Evolutionary conservation across 2,113 vertebrate genomes (phyloP).

Genomic region (Sebastes schlegelii): DNA sequence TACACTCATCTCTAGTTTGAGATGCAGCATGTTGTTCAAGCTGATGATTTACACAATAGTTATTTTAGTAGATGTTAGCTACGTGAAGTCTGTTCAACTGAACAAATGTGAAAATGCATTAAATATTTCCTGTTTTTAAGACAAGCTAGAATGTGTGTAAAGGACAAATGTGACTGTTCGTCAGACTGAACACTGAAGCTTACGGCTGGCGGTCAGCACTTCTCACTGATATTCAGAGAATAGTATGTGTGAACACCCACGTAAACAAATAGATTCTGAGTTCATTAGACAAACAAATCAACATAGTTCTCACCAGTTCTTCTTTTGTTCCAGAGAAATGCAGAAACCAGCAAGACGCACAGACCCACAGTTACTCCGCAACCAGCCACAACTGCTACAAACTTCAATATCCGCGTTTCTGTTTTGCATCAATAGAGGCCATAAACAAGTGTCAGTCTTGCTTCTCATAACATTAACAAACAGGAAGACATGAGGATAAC

Average conservation of each 20-base stretch:
- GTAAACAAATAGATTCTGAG: neutral
- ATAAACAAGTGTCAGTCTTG: constrained; percentile 6
- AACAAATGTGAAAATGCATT: neutral
- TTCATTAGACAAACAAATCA: neutral
- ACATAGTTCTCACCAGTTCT: constrained; percentile 7
- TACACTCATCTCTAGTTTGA: neutral
- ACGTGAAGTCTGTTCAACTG: neutral
- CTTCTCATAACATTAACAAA: neutral
- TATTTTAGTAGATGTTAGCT: neutral
- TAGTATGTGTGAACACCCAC: neutral
- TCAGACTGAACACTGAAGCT: neutral
- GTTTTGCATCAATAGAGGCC: neutral
- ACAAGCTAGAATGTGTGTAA: neutral
- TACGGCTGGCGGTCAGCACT: neutral
- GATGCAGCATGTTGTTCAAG: neutral
- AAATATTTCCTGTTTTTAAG: neutral
- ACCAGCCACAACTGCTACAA: neutral
- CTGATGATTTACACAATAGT: neutral
- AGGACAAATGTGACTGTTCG: no score
- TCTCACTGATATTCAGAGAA: neutral
- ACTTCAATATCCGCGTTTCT: neutral
- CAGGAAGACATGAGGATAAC: neutral
- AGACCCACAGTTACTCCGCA: constrained; percentile 21
- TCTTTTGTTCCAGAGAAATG: neutral
- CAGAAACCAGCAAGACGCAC: neutral